Percentiles rank a stretch among this genome's conserved stretches.
Conservation (phyloP, 2,113 vertebrate genomes). For the Chlorocebus sabaeus region DNA sequence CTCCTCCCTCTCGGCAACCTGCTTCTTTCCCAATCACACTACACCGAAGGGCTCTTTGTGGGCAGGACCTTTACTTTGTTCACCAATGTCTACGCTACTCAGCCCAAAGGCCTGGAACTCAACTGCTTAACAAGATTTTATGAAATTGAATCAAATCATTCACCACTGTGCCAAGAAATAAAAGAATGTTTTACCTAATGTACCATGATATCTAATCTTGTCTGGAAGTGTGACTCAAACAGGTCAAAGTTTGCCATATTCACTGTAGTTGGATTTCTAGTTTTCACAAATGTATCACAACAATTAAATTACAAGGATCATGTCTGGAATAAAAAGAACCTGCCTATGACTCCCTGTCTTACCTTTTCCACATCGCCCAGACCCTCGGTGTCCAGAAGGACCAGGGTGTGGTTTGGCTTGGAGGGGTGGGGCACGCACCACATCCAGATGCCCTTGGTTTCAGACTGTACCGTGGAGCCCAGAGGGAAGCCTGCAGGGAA, state of each 20-base stretch:
- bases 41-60: not conserved
- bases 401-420: conserved; percentile 50
- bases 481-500: conserved; percentile 71
- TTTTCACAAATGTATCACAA: not conserved
- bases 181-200: not conserved
- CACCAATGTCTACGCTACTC: rapidly evolving
- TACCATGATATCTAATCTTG: not conserved
- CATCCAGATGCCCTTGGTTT: conserved; percentile 81
- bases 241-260: not conserved
- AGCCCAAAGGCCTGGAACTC: not conserved
- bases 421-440: conserved; percentile 71
- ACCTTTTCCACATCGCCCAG: conserved; percentile 79
- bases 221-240: not conserved
- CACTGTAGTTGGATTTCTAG: not conserved
- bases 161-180: not conserved
- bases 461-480: conserved; percentile 71
- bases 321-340: not conserved
- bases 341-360: not conserved
- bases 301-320: not conserved
- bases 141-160: not conserved
- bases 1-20: not conserved
- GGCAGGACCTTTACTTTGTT: not conserved
- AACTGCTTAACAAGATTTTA: not conserved
- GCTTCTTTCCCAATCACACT: not conserved
- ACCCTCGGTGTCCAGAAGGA: conserved; percentile 77